Evolutionary conservation across 2,888 invertebrate species (phyloP), one percentile per base, ranked within the genome.

Genomic region (Torymus tubicola): DNA sequence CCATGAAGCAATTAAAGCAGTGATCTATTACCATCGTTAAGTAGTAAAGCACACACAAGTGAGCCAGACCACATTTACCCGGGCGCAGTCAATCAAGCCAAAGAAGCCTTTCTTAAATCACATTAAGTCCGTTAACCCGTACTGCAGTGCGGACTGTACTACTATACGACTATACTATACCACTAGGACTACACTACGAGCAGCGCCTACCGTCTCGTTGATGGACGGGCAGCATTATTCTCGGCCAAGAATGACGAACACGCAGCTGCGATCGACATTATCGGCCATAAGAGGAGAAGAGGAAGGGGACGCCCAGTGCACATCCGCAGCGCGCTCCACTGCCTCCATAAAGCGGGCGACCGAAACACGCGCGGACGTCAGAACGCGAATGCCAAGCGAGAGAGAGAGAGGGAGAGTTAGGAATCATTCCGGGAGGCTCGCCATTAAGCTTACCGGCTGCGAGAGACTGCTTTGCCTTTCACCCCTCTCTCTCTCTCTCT

Each of bases 201-300:
- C n/a, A 42, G 64, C 64, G 31, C 42, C 42, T 42, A 50, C 21
- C 0, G 42, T 11, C 13, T 3, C 5, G 53, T 42, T 21, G 53
- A 60, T 57, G 42, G 18, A 64, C 58, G 70, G 8, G 61, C 24
- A 12, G 50, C 18, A 63, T 18, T 58, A 60, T 52, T 60, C 60
- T 12, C 8, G 14, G 12, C 3, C 52, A 31, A 72, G 24, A 50
- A 64, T n/a, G 65, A 50, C 18, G 53, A 69, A 42, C 68, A 12
- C 55, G 57, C 67, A 67, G 61, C 61, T 78, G 73, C 68, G 68
- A 73, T 78, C 57, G 72, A 68, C 72, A 68, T 72, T 68, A 67
- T 67, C 50, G 42, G 52, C 31, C 57, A 14, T 55, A 50, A 73
- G 53, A 55, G 60, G 24, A 2, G 42, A 42, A 31, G 8, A 8